These are phyloP conservation scores for Drosophila fuyamai DNA, from an alignment of 1,140 invertebrate species.

Conservation along the genomic window DNA sequence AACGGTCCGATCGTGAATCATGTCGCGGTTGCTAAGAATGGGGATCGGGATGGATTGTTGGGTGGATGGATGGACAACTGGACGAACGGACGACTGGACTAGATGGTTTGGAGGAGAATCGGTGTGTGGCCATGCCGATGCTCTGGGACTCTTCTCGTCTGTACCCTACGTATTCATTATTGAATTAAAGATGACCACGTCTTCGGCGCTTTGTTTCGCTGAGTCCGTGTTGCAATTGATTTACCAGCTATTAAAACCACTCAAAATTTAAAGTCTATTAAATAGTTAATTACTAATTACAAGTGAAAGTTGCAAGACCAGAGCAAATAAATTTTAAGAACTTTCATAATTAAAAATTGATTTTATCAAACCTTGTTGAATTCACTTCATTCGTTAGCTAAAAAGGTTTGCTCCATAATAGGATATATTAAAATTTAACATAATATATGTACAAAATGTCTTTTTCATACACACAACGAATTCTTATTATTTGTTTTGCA, in stretches of 20 bases:
- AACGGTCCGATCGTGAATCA: constrained; percentile 48
- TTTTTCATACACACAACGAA: background rate
- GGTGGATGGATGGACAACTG: constrained; percentile 1
- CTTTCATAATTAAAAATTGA: background rate
- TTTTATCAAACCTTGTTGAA: no score
- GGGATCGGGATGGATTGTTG: constrained; percentile 14
- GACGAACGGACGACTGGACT: constrained; percentile 6
- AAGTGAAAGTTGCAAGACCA: constrained; percentile 30
- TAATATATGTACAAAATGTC: background rate
- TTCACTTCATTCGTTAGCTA: no score
- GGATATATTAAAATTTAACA: no score
- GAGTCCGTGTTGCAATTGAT: constrained; percentile 70
- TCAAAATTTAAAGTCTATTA: constrained; percentile 60
- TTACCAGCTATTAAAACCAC: constrained; percentile 79
- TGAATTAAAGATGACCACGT: constrained; percentile 83
- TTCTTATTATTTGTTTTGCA: background rate
- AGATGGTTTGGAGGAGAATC: constrained; percentile 2
- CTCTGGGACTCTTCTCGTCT: constrained; percentile 7
- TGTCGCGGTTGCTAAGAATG: constrained; percentile 27
- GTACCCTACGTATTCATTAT: constrained; percentile 74
- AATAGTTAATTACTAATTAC: constrained; percentile 29
- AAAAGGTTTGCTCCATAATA: no score
- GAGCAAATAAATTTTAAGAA: constrained; percentile 21
- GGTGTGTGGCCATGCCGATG: constrained; percentile 46
- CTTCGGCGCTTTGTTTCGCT: constrained; percentile 69